phyloP scores from a whole-genome alignment of 2,797 vertebrate genomes.

The Clarias platycephalus region DNA sequence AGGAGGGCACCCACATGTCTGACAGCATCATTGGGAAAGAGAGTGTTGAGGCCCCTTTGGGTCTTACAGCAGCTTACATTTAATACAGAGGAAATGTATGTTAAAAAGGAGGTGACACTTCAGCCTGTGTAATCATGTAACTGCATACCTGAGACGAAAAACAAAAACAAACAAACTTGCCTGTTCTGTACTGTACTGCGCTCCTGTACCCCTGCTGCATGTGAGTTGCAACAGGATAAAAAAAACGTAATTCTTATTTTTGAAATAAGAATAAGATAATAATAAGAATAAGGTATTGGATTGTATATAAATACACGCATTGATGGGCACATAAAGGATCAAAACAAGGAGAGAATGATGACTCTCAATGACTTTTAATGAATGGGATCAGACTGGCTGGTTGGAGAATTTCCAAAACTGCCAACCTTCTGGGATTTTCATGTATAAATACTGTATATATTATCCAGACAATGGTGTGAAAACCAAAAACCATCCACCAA shows the following conservation, averaged over 20 bases:
- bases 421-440: not conserved
- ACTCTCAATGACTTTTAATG: not conserved
- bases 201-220: conserved; percentile 1
- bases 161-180: conserved; percentile 38
- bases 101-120: conserved; percentile 72
- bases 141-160: conserved; percentile 58
- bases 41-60: conserved; percentile 74
- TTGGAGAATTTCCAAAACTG: not conserved
- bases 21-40: conserved; percentile 83
- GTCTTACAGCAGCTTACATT: conserved; percentile 76
- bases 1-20: conserved; percentile 74
- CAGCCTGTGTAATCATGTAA: conserved; percentile 57
- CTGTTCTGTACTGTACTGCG: conserved; percentile 39
- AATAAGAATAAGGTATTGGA: no score
- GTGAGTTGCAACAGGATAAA: not conserved
- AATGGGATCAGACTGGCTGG: not conserved
- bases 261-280: not conserved
- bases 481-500: not conserved
- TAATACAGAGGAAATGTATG: conserved; percentile 65
- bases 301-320: conserved; percentile 7
- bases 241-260: not conserved
- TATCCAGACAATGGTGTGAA: not conserved
- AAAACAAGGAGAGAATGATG: not conserved
- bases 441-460: not conserved
- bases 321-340: not conserved